Evolutionary conservation across 2,888 invertebrate genomes (phyloP).

Genomic region (Parnassius smintheus): DNA sequence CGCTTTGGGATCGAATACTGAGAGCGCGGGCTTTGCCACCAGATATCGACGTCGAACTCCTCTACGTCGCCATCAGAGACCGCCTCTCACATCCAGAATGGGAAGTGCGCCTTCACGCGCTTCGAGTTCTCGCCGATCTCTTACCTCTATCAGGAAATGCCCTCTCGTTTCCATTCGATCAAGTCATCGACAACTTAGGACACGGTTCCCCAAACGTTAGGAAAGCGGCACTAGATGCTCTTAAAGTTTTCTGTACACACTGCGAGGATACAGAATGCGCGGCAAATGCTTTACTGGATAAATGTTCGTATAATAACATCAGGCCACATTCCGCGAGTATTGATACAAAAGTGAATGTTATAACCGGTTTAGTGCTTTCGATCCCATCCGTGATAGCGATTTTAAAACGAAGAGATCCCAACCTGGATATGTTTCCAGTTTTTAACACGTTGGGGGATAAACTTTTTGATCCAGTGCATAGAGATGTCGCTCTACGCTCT

Average conservation of each 20-base stretch:
- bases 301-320: constrained; percentile 83
- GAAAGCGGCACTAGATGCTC: constrained; percentile 88
- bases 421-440: constrained; percentile 72
- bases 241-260: constrained; percentile 86
- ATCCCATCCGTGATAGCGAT: constrained; percentile 83
- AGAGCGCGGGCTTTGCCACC: constrained; percentile 87
- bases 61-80: constrained; percentile 87
- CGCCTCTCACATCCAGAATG: constrained; percentile 89
- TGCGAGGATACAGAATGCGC: constrained; percentile 85
- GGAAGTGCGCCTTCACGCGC: constrained; percentile 91
- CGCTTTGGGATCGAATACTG: constrained; percentile 90
- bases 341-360: constrained; percentile 76
- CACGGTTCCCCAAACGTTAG: constrained; percentile 90
- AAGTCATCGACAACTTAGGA: constrained; percentile 89
- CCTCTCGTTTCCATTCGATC: constrained; percentile 86
- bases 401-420: constrained; percentile 70
- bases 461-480: constrained; percentile 75
- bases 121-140: constrained; percentile 89
- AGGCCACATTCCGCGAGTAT: constrained; percentile 75
- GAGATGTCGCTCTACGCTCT: constrained; percentile 87
- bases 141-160: constrained; percentile 86
- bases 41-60: constrained; percentile 82
- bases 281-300: constrained; percentile 83
- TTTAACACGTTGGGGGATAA: constrained; percentile 80
- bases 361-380: constrained; percentile 84